A percentile compares a stretch with the other conserved stretches of the same genome.
phyloP scores from a whole-genome alignment of 2,113 vertebrate species.

The Rhineura floridana region DNA sequence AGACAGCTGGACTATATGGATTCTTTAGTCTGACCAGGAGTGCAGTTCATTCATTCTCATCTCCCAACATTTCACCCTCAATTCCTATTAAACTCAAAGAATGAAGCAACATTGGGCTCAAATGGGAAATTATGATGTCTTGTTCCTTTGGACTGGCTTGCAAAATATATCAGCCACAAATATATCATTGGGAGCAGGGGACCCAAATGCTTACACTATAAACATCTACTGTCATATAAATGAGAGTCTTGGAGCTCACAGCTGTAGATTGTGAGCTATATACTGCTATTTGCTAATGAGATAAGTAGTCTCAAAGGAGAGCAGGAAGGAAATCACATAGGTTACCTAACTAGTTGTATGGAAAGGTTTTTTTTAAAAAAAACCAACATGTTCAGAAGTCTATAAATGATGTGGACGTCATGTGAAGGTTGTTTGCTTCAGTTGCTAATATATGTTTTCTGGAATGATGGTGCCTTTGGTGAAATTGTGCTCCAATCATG shows the following conservation, averaged over 20 bases:
- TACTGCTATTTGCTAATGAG: constrained; percentile 5
- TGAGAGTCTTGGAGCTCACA: neutral
- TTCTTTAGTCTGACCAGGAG: too few relatives aligned
- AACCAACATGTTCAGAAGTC: neutral
- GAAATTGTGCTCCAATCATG: neutral
- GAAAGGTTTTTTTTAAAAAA: neutral
- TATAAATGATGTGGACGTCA: neutral
- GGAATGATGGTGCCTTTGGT: neutral
- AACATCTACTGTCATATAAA: neutral
- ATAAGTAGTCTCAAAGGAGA: neutral
- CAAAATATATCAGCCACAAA: neutral
- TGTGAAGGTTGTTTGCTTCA: neutral
- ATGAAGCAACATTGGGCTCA: neutral
- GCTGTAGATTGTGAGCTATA: neutral
- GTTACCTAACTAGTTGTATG: neutral
- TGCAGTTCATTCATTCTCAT: neutral
- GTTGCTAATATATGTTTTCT: neutral
- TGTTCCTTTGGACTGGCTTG: neutral
- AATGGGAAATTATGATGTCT: neutral
- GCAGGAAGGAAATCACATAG: neutral
- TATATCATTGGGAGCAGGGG: neutral
- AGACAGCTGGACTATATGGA: neutral
- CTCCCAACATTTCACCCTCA: neutral
- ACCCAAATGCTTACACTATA: neutral
- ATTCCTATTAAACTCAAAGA: neutral